phyloP scores from a whole-genome alignment of 23 tunicate species.

The Diplosoma virens region DNA sequence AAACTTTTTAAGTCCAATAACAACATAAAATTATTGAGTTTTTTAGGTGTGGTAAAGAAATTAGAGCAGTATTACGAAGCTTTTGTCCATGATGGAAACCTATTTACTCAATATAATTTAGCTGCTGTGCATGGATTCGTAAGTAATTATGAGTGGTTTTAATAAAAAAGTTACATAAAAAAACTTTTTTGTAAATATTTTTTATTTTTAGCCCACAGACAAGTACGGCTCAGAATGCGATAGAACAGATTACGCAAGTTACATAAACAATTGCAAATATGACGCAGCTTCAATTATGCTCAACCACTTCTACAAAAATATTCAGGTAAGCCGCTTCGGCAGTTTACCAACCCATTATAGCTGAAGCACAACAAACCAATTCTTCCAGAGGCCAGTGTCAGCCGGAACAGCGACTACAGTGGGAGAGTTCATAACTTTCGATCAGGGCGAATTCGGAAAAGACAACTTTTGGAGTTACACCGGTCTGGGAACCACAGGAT shows the following conservation, averaged over 20 bases:
- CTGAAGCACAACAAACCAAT: not conserved
- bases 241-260: conserved; percentile 1
- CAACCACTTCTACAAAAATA: conserved; percentile 41
- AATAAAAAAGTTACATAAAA: not conserved
- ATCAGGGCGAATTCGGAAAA: conserved; percentile 59
- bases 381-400: not conserved
- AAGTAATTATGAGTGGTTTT: conserved; percentile 24
- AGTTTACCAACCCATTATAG: too few relatives aligned
- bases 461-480: conserved; percentile 1
- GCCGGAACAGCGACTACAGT: not conserved
- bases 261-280: conserved; percentile 73
- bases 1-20: too few relatives aligned
- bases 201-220: conserved; percentile 59
- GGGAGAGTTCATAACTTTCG: conserved; percentile 28
- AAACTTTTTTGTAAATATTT: not conserved
- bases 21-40: too few relatives aligned
- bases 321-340: conserved; percentile 46
- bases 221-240: conserved; percentile 56
- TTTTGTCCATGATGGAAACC: conserved; percentile 37
- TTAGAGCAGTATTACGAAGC: conserved; percentile 48
- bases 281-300: conserved; percentile 58
- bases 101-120: conserved; percentile 30
- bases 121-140: conserved; percentile 70
- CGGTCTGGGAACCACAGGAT: conserved; percentile 61
- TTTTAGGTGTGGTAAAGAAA: conserved; percentile 48